These are phyloP conservation scores for Entomobrya multifasciata DNA, from an alignment of 2,888 invertebrate species.

Conservation along the genomic window DNA sequence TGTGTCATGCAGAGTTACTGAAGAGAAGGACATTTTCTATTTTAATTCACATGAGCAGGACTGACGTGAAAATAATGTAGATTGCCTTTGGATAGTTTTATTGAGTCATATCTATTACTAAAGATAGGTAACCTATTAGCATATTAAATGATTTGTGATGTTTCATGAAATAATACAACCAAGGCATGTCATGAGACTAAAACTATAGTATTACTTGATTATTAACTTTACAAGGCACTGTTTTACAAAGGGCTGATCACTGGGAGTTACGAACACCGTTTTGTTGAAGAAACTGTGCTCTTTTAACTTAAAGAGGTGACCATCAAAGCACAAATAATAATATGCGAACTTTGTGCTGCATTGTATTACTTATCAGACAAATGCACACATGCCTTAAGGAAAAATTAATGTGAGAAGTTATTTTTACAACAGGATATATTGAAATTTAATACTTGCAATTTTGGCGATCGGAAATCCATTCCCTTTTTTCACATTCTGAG, in stretches of 20 bases:
- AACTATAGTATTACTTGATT: constrained; percentile 11
- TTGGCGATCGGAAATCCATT: constrained; percentile 66
- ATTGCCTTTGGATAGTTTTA: too few species aligned
- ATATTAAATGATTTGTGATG: constrained; percentile 29
- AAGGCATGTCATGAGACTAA: not conserved
- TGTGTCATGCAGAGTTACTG: constrained; percentile 5
- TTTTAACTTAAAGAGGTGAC: constrained; percentile 58
- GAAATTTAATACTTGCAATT: constrained; percentile 22
- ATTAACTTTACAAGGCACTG: constrained; percentile 28
- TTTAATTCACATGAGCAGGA: constrained; percentile 2
- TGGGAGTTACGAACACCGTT: constrained; percentile 62
- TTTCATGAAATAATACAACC: constrained; percentile 21
- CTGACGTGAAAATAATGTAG: too few species aligned
- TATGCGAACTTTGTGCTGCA: constrained; percentile 8
- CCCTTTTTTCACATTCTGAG: constrained; percentile 50
- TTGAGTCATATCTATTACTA: too few species aligned
- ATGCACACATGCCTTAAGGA: not conserved
- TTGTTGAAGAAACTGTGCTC: constrained; percentile 40
- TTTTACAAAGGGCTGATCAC: constrained; percentile 62
- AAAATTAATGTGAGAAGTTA: too few species aligned
- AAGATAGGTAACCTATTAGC: too few species aligned
- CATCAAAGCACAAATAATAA: constrained; percentile 50
- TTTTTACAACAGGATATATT: constrained; percentile 13
- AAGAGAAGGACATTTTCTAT: constrained; percentile 39
- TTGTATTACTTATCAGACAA: not conserved